Percentiles rank a stretch among this genome's conserved stretches.
Conservation (phyloP, 2,888 invertebrate genomes). For the Pandemis cinnamomeana region DNA sequence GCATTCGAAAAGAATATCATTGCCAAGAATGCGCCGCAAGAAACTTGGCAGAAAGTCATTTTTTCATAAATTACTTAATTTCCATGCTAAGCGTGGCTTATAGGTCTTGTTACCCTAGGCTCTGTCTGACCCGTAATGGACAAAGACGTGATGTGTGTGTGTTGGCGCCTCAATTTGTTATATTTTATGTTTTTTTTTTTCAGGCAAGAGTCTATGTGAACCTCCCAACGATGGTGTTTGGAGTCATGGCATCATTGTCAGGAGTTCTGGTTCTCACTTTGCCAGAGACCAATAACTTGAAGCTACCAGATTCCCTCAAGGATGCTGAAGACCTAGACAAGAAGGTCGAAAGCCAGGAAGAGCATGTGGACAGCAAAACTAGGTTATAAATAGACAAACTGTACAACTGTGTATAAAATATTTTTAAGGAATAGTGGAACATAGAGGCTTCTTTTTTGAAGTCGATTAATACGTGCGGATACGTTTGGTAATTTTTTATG, state of each 20-base stretch:
- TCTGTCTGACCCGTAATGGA: too few species aligned
- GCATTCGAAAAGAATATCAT: too few species aligned
- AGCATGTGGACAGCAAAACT: conserved; percentile 35
- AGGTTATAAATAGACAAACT: conserved; percentile 22
- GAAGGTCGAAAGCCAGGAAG: conserved; percentile 13
- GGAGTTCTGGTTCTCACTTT: conserved; percentile 83
- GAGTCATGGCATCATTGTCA: conserved; percentile 81
- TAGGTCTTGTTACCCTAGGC: too few species aligned
- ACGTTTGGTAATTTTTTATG: too few species aligned
- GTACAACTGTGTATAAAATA: background rate
- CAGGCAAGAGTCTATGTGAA: conserved; percentile 77
- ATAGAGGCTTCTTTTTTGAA: too few species aligned
- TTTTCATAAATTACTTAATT: too few species aligned
- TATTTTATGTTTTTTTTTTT: conserved; percentile 43
- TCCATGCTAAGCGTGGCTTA: too few species aligned
- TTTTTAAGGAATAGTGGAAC: too few species aligned
- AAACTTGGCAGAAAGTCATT: too few species aligned
- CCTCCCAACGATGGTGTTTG: conserved; percentile 85
- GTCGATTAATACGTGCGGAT: too few species aligned
- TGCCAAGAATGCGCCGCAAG: too few species aligned
- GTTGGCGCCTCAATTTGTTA: background rate
- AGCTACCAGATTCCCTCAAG: conserved; percentile 85
- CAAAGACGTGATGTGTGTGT: too few species aligned
- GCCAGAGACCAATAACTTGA: conserved; percentile 86
- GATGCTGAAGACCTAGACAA: conserved; percentile 82